phyloP scores from a whole-genome alignment of 2,888 invertebrate species.

The Drosophila neutralis region DNA sequence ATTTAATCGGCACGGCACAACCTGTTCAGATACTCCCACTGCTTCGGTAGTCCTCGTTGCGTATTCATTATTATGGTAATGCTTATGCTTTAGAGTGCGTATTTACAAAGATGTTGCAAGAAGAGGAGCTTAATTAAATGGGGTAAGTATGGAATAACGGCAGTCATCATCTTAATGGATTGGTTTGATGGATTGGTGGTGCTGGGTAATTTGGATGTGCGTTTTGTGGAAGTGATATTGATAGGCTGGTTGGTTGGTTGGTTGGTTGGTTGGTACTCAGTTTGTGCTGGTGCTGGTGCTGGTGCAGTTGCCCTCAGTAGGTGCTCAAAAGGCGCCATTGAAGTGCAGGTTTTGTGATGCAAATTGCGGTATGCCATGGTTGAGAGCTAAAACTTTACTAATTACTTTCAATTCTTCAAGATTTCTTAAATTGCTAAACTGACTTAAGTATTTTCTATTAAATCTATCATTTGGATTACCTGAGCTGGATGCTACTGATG shows the following conservation, averaged over 20 bases:
- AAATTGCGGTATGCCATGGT: slow-evolving; percentile 88
- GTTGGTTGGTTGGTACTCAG: slow-evolving; percentile 46
- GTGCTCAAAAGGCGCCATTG: slow-evolving; percentile 78
- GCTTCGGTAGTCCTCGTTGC: slow-evolving; percentile 31
- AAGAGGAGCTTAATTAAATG: slow-evolving; percentile 60
- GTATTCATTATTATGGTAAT: slow-evolving; percentile 49
- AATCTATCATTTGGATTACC: slow-evolving; percentile 70
- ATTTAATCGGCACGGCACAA: slow-evolving; percentile 20
- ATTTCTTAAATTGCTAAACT: slow-evolving; percentile 76
- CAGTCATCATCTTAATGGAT: slow-evolving; percentile 35
- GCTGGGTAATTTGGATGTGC: slow-evolving; percentile 48
- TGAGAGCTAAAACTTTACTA: slow-evolving; percentile 91
- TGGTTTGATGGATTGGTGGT: slow-evolving; percentile 23
- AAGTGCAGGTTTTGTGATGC: slow-evolving; percentile 83
- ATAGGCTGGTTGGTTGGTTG: slow-evolving; percentile 40
- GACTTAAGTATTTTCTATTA: slow-evolving; percentile 65
- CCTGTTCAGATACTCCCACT: slow-evolving; percentile 16
- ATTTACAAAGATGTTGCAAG: slow-evolving; percentile 75
- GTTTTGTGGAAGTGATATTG: slow-evolving; percentile 26
- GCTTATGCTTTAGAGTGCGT: slow-evolving; percentile 71
- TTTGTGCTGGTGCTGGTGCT: slow-evolving; percentile 48
- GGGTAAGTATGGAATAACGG: slow-evolving; percentile 22
- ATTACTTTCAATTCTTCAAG: slow-evolving; percentile 92
- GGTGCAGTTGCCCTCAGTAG: slow-evolving; percentile 42
- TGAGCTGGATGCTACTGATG: slow-evolving; percentile 51